These are phyloP conservation scores for Drosophila biarmipes DNA, from an alignment of 1,140 invertebrate species.

Conservation along the genomic window DNA sequence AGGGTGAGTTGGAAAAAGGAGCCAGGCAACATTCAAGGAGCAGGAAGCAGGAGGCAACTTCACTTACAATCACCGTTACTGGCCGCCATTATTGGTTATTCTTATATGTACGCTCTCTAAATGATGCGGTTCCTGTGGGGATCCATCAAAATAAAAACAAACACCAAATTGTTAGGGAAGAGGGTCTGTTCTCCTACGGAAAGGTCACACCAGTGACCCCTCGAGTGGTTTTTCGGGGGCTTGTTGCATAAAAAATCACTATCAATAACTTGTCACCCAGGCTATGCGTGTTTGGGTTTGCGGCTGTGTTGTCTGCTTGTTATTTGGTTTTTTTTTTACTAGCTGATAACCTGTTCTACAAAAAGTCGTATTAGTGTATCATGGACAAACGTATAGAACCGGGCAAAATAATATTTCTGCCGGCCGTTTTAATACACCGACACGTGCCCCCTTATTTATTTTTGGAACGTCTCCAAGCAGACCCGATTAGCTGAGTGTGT, in stretches of 20 bases:
- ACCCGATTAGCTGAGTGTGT: conserved; percentile 51
- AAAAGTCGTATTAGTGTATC: conserved; percentile 21
- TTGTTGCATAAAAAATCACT: conserved; percentile 56
- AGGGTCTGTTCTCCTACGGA: conserved; percentile 20
- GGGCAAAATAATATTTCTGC: conserved; percentile 41
- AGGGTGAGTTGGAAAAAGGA: background rate
- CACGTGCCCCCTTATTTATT: conserved; percentile 68
- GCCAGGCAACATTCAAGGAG: conserved; percentile 14
- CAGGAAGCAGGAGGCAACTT: conserved; percentile 24
- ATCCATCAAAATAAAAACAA: conserved; percentile 60
- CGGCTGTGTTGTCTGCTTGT: conserved; percentile 27
- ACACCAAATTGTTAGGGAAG: conserved; percentile 22
- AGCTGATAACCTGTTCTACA: conserved; percentile 65
- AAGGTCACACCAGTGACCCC: conserved; percentile 52
- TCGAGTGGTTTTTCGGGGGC: conserved; percentile 14
- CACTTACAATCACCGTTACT: conserved; percentile 76
- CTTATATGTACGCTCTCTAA: conserved; percentile 17
- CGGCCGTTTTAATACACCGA: conserved; percentile 22
- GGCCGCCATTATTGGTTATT: conserved; percentile 64
- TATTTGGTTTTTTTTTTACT: conserved; percentile 52
- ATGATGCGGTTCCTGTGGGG: conserved; percentile 73
- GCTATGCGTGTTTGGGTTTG: conserved; percentile 13
- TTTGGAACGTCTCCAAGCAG: conserved; percentile 39
- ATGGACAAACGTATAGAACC: conserved; percentile 38
- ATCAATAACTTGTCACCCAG: conserved; percentile 64